These are phyloP conservation scores for Pseudochaenichthys georgianus DNA, from an alignment of 2,797 vertebrate species.

Conservation along the genomic window DNA sequence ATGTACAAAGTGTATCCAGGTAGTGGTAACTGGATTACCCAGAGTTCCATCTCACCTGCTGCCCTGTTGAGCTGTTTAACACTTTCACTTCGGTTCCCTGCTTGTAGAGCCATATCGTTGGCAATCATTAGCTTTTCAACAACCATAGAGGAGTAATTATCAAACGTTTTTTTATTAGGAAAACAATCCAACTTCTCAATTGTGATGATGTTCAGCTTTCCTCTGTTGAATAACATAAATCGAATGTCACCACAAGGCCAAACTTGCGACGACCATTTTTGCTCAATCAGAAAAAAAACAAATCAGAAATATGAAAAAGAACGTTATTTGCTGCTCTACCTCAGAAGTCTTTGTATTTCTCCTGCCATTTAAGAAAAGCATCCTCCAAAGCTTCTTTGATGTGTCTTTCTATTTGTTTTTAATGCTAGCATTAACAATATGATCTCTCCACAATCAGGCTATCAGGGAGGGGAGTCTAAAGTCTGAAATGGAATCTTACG, in stretches of 20 bases:
- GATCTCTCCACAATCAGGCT: slow-evolving; percentile 17
- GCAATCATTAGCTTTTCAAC: no score
- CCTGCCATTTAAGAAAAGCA: background rate
- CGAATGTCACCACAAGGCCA: no score
- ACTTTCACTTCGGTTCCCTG: slow-evolving; percentile 38
- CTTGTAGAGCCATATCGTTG: background rate
- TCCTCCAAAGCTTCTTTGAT: background rate
- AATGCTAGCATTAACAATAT: background rate
- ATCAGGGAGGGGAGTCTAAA: slow-evolving; percentile 34
- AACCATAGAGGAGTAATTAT: background rate
- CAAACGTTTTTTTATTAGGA: background rate
- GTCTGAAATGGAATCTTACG: slow-evolving; percentile 74
- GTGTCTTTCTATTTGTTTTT: background rate
- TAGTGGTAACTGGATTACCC: slow-evolving; percentile 70
- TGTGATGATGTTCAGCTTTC: background rate
- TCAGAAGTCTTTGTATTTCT: background rate
- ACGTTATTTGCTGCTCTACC: background rate
- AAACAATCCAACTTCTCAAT: background rate
- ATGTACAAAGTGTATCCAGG: background rate
- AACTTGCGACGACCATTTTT: no score
- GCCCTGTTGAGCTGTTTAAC: slow-evolving; percentile 38
- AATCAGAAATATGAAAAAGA: background rate
- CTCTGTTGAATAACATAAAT: background rate
- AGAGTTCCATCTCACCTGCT: slow-evolving; percentile 17
- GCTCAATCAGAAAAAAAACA: no score